Evolutionary conservation across 2,113 vertebrate species (phyloP), one percentile per base, ranked within the genome.

Genomic region (Embiotoca jacksoni): DNA sequence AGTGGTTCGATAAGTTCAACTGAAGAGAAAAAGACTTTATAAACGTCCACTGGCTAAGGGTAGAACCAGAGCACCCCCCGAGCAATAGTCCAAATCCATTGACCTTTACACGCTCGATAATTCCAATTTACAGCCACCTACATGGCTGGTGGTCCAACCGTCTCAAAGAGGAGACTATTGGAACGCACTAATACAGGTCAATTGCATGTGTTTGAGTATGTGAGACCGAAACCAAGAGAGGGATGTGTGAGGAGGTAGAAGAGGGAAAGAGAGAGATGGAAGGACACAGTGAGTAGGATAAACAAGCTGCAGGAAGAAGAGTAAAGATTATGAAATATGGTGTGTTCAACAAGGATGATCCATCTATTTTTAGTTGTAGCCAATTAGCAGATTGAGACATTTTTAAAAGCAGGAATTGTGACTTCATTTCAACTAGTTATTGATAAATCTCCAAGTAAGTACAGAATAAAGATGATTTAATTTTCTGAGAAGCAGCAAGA

Each of bases 41-140:
- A 66, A 80, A 35, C 11, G 3, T 53, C n/a, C 39, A 7, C 53
- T 65, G 50, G 37, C 57, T 56, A 41, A 69, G 39, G 57, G 11
- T 63, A 30, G 60, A 37, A 3, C 36, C 3, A 47, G 41, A 68
- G 33, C 15, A 54, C 32, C 23, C 32, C 23, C 1, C 41, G 4
- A 79, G 60, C 64, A 68, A 75, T 44, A 56, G 41, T 78, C 50
- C 41, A 67, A 16, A 83, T 72, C 62, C 9, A 50, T 68, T 84
- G 69, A 88, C 83, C 83, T 90, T 90, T 85, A 44, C 57, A 65
- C 0, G 41, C 13, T 35, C 50, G 56, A 72, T 77, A 74, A 74
- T 80, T 82, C 65, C 60, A 71, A 68, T 72, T 84, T 75, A 75
- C 66, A 64, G 46, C 76, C 6, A 15, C 33, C 16, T 44, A 35